phyloP scores from a whole-genome alignment of 2,797 vertebrate species.

The Poliocrania exsul region DNA sequence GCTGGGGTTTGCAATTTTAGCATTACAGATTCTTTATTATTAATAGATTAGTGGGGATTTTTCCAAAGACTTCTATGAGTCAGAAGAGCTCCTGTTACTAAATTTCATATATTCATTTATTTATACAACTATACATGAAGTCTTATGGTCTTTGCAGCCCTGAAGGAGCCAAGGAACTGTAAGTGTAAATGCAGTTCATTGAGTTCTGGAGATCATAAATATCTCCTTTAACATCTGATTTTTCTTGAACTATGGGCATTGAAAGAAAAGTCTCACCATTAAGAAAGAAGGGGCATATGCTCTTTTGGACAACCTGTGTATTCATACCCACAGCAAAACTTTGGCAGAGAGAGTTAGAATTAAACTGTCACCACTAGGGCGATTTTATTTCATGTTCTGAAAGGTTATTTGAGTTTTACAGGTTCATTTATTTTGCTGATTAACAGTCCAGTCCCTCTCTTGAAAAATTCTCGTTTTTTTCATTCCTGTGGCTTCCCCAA shows the following conservation, averaged over 20 bases:
- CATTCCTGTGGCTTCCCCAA: not conserved
- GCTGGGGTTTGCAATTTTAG: constrained; percentile 65
- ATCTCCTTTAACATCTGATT: constrained; percentile 46
- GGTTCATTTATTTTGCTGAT: constrained; percentile 43
- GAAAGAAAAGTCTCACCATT: not conserved
- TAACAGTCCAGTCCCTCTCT: not conserved
- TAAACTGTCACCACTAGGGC: not conserved
- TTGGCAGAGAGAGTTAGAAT: constrained; percentile 22
- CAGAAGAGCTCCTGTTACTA: constrained; percentile 65
- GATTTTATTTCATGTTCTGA: constrained; percentile 3
- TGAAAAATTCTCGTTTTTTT: not conserved
- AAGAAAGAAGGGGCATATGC: not conserved
- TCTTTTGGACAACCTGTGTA: not conserved
- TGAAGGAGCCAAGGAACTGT: constrained; percentile 4
- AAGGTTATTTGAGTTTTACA: constrained; percentile 14
- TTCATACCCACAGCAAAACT: constrained; percentile 18
- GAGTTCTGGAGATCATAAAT: constrained; percentile 48
- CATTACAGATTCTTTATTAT: constrained; percentile 70
- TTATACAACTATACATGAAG: constrained; percentile 52
- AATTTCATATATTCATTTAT: constrained; percentile 64
- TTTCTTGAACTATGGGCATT: constrained; percentile 17
- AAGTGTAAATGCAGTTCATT: constrained; percentile 31
- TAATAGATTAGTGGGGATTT: constrained; percentile 69
- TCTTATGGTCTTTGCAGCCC: constrained; percentile 23
- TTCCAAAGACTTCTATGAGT: constrained; percentile 62